Base-by-base conservation (phyloP, 1,140 invertebrate species). In the Spodoptera litura region DNA sequence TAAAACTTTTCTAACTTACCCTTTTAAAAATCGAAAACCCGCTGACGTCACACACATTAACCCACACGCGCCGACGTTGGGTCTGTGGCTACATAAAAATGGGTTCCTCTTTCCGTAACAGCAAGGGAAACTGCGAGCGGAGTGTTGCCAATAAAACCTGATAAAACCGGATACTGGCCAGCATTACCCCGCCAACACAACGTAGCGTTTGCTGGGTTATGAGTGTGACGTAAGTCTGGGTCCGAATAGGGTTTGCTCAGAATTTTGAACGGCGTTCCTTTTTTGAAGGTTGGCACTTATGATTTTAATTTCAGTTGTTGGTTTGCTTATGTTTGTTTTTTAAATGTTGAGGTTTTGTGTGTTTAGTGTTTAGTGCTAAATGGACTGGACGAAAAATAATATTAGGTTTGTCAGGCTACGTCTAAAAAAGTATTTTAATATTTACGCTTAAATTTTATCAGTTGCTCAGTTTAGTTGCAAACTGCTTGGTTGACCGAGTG, bases 121-220 rank as follows among this genome's bases (percentile, higher is more conserved):
- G 25, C 58, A 62, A 74, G 49, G 73, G 58, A 75, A 75, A 75
- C 73, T 53, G 73, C n/a, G 38, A 38, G 49, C 61, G 27, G 77
- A 68, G 72, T 68, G 72, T 59, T 68, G 78, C 71, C 78, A 79
- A 79, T 79, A 79, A 79, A 79, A 80, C 27, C 62, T 62, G 78
- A 80, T 76, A 80, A 80, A 80, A 80, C 62, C 78, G 78, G 78
- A 80, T 80, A 80, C 74, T 56, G 61, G 72, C 58, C 12, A 52
- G 62, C 72, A 62, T 75, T 75, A 52, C 25, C 25, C 44, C 72
- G 38, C 44, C 59, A 49, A 61, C 27, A 68, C 64, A 27, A 31
- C 73, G 58, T 27, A 15, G 58, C 59, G 20, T 68, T 68, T 53
- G 25, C 20, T 64, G 49, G 73, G 59, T 75, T 64, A 68, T 68